These are phyloP conservation scores for Papilio dardanus DNA, from an alignment of 1,140 invertebrate species.

Conservation along the genomic window DNA sequence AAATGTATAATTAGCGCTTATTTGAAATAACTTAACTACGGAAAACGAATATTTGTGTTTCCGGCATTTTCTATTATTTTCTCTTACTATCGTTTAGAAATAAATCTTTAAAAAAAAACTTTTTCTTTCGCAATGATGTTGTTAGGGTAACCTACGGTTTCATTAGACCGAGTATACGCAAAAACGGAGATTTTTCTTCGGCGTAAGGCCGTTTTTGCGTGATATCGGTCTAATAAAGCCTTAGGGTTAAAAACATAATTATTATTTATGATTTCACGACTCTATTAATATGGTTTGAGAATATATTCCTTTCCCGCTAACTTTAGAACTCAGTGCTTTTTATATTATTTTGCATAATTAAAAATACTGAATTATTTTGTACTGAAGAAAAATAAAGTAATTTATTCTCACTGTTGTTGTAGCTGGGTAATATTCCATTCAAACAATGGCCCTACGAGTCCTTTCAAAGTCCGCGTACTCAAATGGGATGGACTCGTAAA, in stretches of 20 bases:
- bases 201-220: too few relatives aligned
- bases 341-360: neutral
- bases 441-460: constrained; percentile 28
- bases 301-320: neutral
- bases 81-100: neutral
- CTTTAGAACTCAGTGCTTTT: neutral
- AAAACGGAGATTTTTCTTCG: too few relatives aligned
- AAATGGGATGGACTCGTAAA: neutral
- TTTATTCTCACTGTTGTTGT: constrained; percentile 44
- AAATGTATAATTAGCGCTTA: neutral
- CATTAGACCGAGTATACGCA: too few relatives aligned
- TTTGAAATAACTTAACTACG: neutral
- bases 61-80: neutral
- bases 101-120: neutral
- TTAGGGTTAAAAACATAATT: too few relatives aligned
- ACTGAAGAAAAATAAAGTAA: constrained; percentile 36
- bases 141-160: too few relatives aligned
- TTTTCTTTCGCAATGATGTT: too few relatives aligned
- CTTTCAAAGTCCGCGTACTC: neutral
- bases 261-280: too few relatives aligned
- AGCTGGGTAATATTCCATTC: constrained; percentile 33
- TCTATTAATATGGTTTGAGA: too few relatives aligned
- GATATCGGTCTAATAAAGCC: too few relatives aligned
- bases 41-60: neutral
- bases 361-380: too few relatives aligned